Percentiles rank a stretch among this genome's conserved stretches.
Conservation (phyloP, 2,888 invertebrate species). For the Aphidoletes aphidimyza region DNA sequence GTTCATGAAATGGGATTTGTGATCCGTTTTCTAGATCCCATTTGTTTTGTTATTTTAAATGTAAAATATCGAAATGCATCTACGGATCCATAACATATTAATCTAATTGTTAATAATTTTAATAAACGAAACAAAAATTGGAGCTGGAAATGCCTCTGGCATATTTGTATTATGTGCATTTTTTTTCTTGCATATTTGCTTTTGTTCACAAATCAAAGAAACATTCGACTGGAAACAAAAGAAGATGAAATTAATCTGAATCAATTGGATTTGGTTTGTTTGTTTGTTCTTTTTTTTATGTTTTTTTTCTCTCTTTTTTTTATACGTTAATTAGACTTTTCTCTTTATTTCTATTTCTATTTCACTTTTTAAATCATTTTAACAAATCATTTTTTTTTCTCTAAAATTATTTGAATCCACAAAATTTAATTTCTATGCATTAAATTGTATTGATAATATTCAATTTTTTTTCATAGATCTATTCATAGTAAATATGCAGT, state of each 20-base stretch:
- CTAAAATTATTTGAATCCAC: slow-evolving; percentile 41
- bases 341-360: slow-evolving; percentile 29
- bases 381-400: slow-evolving; percentile 38
- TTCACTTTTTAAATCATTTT: slow-evolving; percentile 42
- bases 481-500: slow-evolving; percentile 17
- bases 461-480: slow-evolving; percentile 28
- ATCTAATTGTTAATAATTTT: background rate
- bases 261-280: background rate
- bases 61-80: slow-evolving; percentile 13
- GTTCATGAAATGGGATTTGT: background rate
- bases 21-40: background rate
- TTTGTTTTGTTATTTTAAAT: too few species aligned
- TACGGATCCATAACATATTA: slow-evolving; percentile 31
- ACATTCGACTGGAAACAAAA: background rate
- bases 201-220: background rate
- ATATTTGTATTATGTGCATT: background rate
- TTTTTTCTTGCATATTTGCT: too few species aligned
- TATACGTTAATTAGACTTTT: slow-evolving; percentile 38
- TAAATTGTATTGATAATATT: slow-evolving; percentile 37
- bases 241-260: background rate
- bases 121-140: background rate
- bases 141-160: background rate
- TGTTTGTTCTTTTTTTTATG: slow-evolving; percentile 1
- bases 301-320: background rate
- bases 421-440: background rate